Evolutionary conservation across 2,888 invertebrate species (phyloP).

Genomic region (Drepana falcataria): DNA sequence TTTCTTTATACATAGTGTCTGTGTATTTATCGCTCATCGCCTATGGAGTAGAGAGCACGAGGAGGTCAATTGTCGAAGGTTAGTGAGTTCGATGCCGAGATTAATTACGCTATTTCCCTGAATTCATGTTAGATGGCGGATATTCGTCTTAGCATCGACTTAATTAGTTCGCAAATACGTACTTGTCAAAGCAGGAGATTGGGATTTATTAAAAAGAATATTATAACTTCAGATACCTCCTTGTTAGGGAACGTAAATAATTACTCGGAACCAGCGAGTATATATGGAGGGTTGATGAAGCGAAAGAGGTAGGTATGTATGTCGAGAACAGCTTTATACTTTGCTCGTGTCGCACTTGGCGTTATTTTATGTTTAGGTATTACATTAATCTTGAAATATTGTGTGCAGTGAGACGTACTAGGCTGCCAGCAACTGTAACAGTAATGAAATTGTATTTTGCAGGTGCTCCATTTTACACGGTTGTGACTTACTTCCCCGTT

Average conservation of each 20-base stretch:
- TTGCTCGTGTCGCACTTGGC: no score
- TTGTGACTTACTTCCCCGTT: conserved; percentile 59
- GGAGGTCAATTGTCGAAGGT: conserved; percentile 53
- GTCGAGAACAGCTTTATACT: no score
- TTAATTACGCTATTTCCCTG: conserved; percentile 6
- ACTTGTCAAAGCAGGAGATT: not conserved
- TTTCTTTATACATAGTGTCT: conserved; percentile 46
- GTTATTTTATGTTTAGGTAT: no score
- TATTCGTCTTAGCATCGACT: not conserved
- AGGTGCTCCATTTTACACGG: conserved; percentile 64
- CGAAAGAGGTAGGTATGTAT: no score
- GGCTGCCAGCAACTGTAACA: no score
- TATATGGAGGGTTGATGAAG: no score
- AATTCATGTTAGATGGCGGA: not conserved
- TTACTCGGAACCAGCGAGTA: no score
- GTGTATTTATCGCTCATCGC: conserved; percentile 57
- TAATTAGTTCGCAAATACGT: not conserved
- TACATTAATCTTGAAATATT: no score
- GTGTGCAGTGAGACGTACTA: no score
- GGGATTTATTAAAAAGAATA: not conserved
- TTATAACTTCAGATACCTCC: no score
- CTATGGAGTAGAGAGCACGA: conserved; percentile 57
- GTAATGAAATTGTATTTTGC: conserved; percentile 10
- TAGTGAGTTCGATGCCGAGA: conserved; percentile 13
- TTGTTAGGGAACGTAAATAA: no score